phyloP scores from a whole-genome alignment of 53 echinoderm and acorn worm genomes.

The Arbacia lixula region DNA sequence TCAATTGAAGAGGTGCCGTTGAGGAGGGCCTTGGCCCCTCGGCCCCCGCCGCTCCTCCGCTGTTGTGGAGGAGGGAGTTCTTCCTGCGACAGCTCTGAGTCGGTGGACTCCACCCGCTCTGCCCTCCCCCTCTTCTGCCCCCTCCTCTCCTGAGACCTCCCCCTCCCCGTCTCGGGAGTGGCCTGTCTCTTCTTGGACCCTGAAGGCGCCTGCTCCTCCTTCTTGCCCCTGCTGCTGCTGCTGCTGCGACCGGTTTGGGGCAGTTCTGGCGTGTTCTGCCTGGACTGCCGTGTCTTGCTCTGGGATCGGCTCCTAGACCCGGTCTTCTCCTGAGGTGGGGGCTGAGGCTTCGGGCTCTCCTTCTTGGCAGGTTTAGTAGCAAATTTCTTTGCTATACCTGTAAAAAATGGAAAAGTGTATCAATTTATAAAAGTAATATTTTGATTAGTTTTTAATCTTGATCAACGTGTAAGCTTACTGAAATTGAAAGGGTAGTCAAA shows the following conservation, averaged over 20 bases:
- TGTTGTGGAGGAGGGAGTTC: too few species aligned
- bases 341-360: conserved; percentile 39
- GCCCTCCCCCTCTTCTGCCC: conserved; percentile 41
- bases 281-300: conserved; percentile 32
- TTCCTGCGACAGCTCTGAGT: conserved; percentile 56
- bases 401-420: too few species aligned
- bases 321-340: conserved; percentile 17
- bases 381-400: conserved; percentile 14
- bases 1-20: conserved; percentile 51
- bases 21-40: neutral
- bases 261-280: conserved; percentile 46
- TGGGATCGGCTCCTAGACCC: conserved; percentile 31
- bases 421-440: too few species aligned
- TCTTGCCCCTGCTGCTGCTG: neutral
- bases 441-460: too few species aligned
- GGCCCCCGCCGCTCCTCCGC: conserved; percentile 6
- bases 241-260: neutral
- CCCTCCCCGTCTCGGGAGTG: neutral
- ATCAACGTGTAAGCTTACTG: too few species aligned
- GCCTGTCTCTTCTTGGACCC: conserved; percentile 8
- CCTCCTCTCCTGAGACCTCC: conserved; percentile 22
- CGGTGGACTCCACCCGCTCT: conserved; percentile 31
- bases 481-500: too few species aligned
- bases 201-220: neutral
- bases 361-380: conserved; percentile 12